Conservation (phyloP, 2,797 vertebrate species). For the Oryzias dopingdopingensis region DNA sequence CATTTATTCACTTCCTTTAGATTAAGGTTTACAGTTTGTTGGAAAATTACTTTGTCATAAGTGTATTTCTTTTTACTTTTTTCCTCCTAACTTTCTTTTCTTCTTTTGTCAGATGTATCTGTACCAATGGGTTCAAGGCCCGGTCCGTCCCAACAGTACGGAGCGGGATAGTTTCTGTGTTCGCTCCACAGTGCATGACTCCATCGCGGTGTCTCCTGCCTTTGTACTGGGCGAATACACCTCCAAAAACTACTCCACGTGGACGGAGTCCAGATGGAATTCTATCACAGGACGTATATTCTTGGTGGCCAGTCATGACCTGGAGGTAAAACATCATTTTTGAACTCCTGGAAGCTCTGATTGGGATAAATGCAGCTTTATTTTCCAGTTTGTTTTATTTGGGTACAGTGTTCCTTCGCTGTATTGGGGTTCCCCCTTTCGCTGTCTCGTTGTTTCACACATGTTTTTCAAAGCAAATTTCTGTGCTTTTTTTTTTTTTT, state of each 20-base stretch:
- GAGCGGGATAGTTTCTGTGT: constrained; percentile 76
- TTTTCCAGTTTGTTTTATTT: too few relatives aligned
- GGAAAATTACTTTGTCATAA: neutral
- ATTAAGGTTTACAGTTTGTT: too few relatives aligned
- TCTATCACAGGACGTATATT: constrained; percentile 87
- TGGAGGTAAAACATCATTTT: constrained; percentile 80
- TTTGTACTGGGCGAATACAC: constrained; percentile 83
- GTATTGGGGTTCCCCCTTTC: too few relatives aligned
- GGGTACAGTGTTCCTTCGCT: too few relatives aligned
- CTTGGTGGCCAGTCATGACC: constrained; percentile 86
- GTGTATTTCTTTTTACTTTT: neutral
- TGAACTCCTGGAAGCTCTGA: too few relatives aligned
- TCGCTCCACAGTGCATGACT: constrained; percentile 73
- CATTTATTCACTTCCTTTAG: too few relatives aligned
- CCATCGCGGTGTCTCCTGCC: constrained; percentile 85
- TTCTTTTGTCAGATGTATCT: constrained; percentile 73
- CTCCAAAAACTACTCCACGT: constrained; percentile 87
- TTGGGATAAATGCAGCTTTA: too few relatives aligned
- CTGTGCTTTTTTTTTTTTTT: too few relatives aligned
- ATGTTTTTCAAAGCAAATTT: too few relatives aligned
- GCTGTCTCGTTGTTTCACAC: too few relatives aligned
- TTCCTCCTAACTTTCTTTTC: neutral
- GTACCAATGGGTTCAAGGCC: constrained; percentile 87
- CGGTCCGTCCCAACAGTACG: constrained; percentile 71
- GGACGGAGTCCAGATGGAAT: constrained; percentile 96